Conservation (phyloP, 2,888 invertebrate genomes). For the Prosopocoilus inquinatus region DNA sequence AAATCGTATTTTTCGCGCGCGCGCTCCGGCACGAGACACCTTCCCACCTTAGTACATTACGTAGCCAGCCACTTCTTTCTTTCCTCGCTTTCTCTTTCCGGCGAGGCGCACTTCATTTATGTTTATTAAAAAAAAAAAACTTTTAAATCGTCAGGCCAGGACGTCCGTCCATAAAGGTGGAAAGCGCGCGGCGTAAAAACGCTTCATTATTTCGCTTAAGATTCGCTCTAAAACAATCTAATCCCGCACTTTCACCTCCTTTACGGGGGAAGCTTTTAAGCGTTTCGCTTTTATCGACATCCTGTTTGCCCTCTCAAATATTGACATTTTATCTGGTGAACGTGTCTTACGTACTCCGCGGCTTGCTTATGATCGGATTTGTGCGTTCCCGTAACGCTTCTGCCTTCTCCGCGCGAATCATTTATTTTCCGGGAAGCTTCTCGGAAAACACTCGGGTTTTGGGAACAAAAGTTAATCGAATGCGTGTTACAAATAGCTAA, state of each 20-base stretch:
- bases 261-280: conserved; percentile 39
- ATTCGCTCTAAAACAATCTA: conserved; percentile 35
- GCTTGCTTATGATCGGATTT: conserved; percentile 1
- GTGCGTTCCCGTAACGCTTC: not conserved
- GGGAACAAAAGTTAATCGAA: too few species aligned
- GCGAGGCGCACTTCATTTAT: not conserved
- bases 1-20: too few species aligned
- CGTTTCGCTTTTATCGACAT: conserved; percentile 36
- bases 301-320: conserved; percentile 44
- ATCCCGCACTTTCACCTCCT: conserved; percentile 40
- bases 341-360: conserved; percentile 9
- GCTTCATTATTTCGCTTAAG: conserved; percentile 19
- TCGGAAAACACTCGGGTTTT: too few species aligned
- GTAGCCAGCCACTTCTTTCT: too few species aligned
- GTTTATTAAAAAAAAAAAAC: conserved; percentile 7
- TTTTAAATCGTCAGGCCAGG: not conserved
- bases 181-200: not conserved
- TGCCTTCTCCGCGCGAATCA: not conserved
- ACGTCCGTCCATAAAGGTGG: not conserved
- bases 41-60: too few species aligned
- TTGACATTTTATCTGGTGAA: conserved; percentile 39
- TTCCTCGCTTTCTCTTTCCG: too few species aligned
- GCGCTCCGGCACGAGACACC: too few species aligned
- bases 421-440: too few species aligned
- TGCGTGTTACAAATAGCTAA: too few species aligned